A percentile compares a stretch with the other conserved stretches of the same genome.
These are phyloP conservation scores for Engystomops pustulosus DNA, from an alignment of 2,113 vertebrate species.

Conservation along the genomic window DNA sequence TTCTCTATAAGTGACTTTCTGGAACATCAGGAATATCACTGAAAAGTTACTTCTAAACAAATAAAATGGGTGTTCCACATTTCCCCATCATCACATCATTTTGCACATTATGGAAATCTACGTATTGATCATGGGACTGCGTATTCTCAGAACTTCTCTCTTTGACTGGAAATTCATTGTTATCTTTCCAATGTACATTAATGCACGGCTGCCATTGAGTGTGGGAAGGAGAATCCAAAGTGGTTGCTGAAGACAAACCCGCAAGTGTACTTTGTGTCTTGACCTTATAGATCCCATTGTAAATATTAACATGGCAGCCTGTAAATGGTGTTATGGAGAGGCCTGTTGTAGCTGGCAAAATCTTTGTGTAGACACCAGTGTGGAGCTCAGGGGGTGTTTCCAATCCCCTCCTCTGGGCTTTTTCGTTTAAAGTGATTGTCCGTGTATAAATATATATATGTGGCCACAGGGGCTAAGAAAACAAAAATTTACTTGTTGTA, in stretches of 20 bases:
- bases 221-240: not conserved
- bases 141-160: conserved; percentile 44
- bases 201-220: conserved; percentile 27
- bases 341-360: not conserved
- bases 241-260: not conserved
- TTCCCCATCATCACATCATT: conserved; percentile 32
- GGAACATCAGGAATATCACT: not conserved
- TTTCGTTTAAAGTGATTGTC: no score
- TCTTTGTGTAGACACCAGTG: no score
- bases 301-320: conserved; percentile 14
- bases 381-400: no score
- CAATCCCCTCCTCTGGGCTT: no score
- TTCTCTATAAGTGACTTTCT: not conserved
- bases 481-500: no score
- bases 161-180: conserved; percentile 47
- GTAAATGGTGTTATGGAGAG: conserved; percentile 22
- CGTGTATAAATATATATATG: no score
- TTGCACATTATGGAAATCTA: conserved; percentile 23
- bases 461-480: no score
- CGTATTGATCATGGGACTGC: conserved; percentile 33
- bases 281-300: conserved; percentile 40
- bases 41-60: not conserved
- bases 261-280: conserved; percentile 27
- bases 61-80: conserved; percentile 11
- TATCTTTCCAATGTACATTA: conserved; percentile 39